Conservation (phyloP, 2,888 invertebrate genomes). For the Lissonota sp. region DNA sequence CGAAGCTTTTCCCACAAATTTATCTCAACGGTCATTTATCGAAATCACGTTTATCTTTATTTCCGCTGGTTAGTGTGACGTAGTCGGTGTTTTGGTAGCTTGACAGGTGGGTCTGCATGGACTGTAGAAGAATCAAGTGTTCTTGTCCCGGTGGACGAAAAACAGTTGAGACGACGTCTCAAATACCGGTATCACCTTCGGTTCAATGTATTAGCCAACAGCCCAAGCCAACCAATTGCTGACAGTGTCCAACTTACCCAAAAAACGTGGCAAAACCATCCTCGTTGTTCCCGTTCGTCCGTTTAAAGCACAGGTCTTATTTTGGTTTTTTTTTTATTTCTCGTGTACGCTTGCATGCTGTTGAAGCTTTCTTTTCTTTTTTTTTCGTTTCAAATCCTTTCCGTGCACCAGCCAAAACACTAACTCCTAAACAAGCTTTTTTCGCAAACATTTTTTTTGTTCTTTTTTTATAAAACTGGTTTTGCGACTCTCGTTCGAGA, state of each 20-base stretch:
- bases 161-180: constrained; percentile 70
- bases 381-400: constrained; percentile 22
- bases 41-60: background rate
- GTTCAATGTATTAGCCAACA: constrained; percentile 80
- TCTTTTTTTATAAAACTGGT: background rate
- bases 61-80: constrained; percentile 75
- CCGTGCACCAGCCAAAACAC: constrained; percentile 22
- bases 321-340: constrained; percentile 76
- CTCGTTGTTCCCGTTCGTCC: constrained; percentile 65
- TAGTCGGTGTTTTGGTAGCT: constrained; percentile 88
- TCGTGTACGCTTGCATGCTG: constrained; percentile 64
- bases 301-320: constrained; percentile 77
- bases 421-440: constrained; percentile 26
- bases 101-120: constrained; percentile 90
- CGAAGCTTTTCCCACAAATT: constrained; percentile 12
- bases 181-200: constrained; percentile 69
- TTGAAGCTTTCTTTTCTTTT: constrained; percentile 31
- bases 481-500: constrained; percentile 11
- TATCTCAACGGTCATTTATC: background rate
- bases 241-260: constrained; percentile 67
- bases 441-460: background rate
- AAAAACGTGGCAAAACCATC: constrained; percentile 60
- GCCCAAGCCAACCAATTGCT: constrained; percentile 79
- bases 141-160: constrained; percentile 85
- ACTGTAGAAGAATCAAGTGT: constrained; percentile 89